These are phyloP conservation scores for Cervus canadensis DNA, from an alignment of 2,113 vertebrate species.

Conservation along the genomic window DNA sequence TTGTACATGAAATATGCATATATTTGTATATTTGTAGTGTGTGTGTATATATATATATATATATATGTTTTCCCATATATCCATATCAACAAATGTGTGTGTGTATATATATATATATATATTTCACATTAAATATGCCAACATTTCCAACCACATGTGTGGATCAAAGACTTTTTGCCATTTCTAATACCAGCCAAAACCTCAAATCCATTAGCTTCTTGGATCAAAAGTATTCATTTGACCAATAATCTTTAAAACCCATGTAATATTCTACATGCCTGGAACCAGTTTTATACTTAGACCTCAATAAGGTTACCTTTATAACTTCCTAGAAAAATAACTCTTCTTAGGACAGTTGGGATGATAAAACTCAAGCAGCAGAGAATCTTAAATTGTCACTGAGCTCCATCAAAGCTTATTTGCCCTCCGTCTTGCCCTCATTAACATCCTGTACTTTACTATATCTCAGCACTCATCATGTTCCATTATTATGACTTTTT, in stretches of 20 bases:
- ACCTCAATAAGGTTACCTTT: neutral
- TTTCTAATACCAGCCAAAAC: neutral
- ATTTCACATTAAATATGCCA: neutral
- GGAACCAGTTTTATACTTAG: neutral
- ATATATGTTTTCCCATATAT: neutral
- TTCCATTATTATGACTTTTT: neutral
- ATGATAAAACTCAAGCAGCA: neutral
- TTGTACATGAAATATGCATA: neutral
- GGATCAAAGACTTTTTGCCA: neutral
- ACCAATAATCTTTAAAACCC: neutral
- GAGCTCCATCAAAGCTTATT: neutral
- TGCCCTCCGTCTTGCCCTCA: rapidly evolving
- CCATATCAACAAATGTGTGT: neutral
- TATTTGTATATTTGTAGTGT: neutral
- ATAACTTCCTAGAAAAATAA: neutral
- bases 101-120: rapidly evolving
- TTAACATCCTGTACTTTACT: neutral
- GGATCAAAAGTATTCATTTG: neutral
- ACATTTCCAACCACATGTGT: neutral
- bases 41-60: neutral
- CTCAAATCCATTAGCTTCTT: neutral
- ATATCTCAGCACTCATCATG: neutral
- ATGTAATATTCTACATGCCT: neutral
- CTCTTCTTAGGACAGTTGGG: neutral
- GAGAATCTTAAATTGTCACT: neutral